Evolutionary conservation across 2,113 vertebrate genomes (phyloP).

Genomic region (Isichthys henryi): DNA sequence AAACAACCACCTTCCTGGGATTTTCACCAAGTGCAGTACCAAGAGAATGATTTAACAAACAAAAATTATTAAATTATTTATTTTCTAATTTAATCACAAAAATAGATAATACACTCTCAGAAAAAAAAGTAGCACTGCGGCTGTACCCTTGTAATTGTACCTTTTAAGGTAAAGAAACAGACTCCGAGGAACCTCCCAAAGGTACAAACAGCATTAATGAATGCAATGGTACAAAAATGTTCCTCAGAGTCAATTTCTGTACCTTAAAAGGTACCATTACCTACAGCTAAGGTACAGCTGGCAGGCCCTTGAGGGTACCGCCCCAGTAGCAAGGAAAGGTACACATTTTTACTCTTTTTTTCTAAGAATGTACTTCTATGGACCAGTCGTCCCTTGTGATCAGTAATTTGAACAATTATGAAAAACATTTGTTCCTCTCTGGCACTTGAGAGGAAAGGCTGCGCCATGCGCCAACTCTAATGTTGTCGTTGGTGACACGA

Average conservation of each 20-base stretch:
- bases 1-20: not conserved
- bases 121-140: too few relatives aligned
- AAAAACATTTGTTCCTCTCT: not conserved
- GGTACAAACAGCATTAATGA: too few relatives aligned
- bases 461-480: not conserved
- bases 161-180: too few relatives aligned
- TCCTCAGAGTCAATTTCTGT: too few relatives aligned
- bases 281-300: too few relatives aligned
- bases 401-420: not conserved
- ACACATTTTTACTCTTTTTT: too few relatives aligned
- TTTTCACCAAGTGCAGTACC: not conserved
- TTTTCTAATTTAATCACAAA: not conserved
- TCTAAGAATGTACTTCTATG: not conserved
- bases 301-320: too few relatives aligned
- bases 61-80: not conserved
- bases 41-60: not conserved
- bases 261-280: too few relatives aligned
- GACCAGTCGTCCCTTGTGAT: not conserved
- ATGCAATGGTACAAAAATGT: too few relatives aligned
- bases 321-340: too few relatives aligned
- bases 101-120: not conserved
- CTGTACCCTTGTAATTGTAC: too few relatives aligned
- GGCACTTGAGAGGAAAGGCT: not conserved
- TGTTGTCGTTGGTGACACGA: not conserved
- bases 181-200: too few relatives aligned